Evolutionary conservation across 30 jellyfish, hydroid and myxozoan genomes (phyloP), one percentile per base, ranked within the genome.

Genomic region (Hydractinia echinata): DNA sequence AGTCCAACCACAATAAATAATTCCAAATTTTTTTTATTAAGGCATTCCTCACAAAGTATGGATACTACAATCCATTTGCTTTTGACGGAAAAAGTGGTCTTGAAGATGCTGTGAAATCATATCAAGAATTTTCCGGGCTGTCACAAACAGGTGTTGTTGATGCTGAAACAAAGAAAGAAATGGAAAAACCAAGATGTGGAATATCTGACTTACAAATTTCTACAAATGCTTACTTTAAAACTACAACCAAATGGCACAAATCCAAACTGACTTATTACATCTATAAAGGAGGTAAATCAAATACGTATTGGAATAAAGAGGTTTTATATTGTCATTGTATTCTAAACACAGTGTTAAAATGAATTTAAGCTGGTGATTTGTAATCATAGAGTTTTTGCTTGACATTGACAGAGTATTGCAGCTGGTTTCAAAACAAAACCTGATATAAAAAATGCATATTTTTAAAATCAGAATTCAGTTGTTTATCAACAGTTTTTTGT

Each of bases 151-250:
- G 83, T 74, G 67, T 74, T 48, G 68, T 74, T 7, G 83, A 74
- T 74, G 67, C 62, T 48, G 66, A 74, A 49, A 74, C 83, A 11
- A 50, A 49, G 20, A 51, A 54, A 20, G 83, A 74, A 4, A 74
- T 74, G 83, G 1, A 30, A 14, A 74, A 74, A 74, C 83, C 83
- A 49, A 19, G 83, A 13, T 74, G 83, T 74, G 83, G 83, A 49
- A 74, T 49, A 7, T 58, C 83, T 49, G 83, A 74, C 54, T 53
- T 19, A 50, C 19, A 64, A 64, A 44, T 51, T 4, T 9, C 51
- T 51, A 67, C 69, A 51, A 72, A 72, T 18, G 81, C 81, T 52
- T 74, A 74, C 54, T 49, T 48, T 58, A 58, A 48, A n/a, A 64
- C 74, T 64, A 51, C 51, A 6, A 48, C 83, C 15, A 74, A 74